A percentile compares a stretch with the other conserved stretches of the same genome.
These are phyloP conservation scores for human DNA, from an alignment of 2,113 vertebrate species.

Conservation along the genomic window GRCh38 chr5:141607001-141607500, in stretches of 20 bases:
- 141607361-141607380: background rate
- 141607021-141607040: conserved; percentile 58
- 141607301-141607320: background rate
- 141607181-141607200: background rate
- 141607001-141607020: background rate
- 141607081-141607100: background rate
- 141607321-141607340: background rate
- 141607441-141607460: conserved; percentile 11
- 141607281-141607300: background rate
- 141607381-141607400: background rate
- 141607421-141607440: background rate
- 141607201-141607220: background rate
- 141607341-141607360: conserved; percentile 7
- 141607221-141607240: background rate
- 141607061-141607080: conserved; percentile 26
- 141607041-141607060: conserved; percentile 37
- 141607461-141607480: conserved; percentile 18
- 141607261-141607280: background rate
- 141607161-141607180: conserved; percentile 15
- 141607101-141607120: background rate
- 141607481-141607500: conserved; percentile 32
- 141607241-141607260: background rate
- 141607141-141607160: background rate
- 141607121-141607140: background rate
- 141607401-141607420: conserved; percentile 13